These are phyloP conservation scores for Tribolium castaneum DNA, from an alignment of 1,140 invertebrate species.

Conservation along the genomic window DNA sequence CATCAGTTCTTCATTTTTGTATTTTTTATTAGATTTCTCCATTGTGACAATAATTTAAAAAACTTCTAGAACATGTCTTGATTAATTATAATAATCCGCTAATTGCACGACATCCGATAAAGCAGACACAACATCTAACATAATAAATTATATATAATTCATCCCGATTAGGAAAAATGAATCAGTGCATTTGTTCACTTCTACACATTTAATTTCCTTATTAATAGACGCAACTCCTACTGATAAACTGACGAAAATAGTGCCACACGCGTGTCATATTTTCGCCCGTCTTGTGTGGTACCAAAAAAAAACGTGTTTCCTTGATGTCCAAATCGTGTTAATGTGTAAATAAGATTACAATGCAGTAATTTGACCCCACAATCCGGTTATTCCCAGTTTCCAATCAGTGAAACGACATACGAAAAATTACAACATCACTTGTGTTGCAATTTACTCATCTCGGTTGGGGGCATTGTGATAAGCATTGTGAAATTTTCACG, in stretches of 20 bases:
- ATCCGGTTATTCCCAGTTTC: constrained; percentile 33
- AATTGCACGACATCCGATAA: background rate
- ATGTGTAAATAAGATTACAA: constrained; percentile 31
- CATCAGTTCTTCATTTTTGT: background rate
- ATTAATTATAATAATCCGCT: background rate
- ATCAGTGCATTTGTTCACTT: background rate
- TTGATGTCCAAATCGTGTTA: constrained; percentile 19
- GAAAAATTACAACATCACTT: background rate
- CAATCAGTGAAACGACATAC: background rate
- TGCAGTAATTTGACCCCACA: constrained; percentile 32
- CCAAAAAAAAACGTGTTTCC: background rate
- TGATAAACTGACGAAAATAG: background rate
- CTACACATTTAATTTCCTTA: too few species aligned
- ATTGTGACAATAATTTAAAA: background rate
- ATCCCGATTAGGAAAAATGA: background rate
- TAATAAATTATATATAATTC: background rate
- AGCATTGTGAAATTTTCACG: background rate
- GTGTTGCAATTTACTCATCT: background rate
- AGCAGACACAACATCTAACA: background rate
- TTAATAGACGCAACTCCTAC: background rate
- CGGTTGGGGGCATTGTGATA: background rate
- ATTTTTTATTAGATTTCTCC: background rate
- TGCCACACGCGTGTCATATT: background rate
- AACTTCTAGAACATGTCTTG: background rate
- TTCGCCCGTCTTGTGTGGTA: constrained; percentile 9